Evolutionary conservation across 2,888 invertebrate species (phyloP), one percentile per base, ranked within the genome.

Genomic region (Asteroscopus sphinx): DNA sequence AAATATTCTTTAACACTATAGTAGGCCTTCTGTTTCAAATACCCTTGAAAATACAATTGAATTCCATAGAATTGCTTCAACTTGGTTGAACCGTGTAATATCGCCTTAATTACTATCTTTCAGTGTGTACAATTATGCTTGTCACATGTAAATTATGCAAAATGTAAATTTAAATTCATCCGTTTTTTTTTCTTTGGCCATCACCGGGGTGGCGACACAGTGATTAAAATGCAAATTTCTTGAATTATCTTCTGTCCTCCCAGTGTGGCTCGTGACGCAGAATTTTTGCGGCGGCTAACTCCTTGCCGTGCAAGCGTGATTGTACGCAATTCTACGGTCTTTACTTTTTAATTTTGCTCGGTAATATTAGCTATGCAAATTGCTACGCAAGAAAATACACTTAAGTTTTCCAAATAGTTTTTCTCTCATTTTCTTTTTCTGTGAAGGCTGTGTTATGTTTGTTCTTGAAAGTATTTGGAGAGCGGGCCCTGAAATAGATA

Each of bases 181-280:
- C 30, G 52, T 75, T 77, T 80, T 77, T 80, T 77, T 74, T 67
- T 66, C 63, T 68, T 48, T 54, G 45, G 61, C 58, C 67, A 76
- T 76, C 68, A 72, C 59, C 41, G 33, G 68, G 61, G 57, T 74
- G 63, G 39, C 46, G 69, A 72, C 69, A 69, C 48, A 52, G 73
- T 70, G 70, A 77, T 83, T 81, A 83, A 84, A 78, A 76, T 76
- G 79, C 57, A 76, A 76, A 76, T 75, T 72, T 48, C 41, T 68
- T 48, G 61, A 77, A 70, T 75, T 42, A 68, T 77, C 60, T 75
- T 15, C 28, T 59, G 56, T 55, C 54, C 28, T 33, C 16, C 25
- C 47, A 39, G 26, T 25, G 44, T 48, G 35, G 55, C 67, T 42
- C 74, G 77, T 77, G 78, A 68, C 72, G 56, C 49, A 17, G 70